Evolutionary conservation across 2,113 vertebrate genomes (phyloP).

Genomic region (Planiliza haematocheilus): DNA sequence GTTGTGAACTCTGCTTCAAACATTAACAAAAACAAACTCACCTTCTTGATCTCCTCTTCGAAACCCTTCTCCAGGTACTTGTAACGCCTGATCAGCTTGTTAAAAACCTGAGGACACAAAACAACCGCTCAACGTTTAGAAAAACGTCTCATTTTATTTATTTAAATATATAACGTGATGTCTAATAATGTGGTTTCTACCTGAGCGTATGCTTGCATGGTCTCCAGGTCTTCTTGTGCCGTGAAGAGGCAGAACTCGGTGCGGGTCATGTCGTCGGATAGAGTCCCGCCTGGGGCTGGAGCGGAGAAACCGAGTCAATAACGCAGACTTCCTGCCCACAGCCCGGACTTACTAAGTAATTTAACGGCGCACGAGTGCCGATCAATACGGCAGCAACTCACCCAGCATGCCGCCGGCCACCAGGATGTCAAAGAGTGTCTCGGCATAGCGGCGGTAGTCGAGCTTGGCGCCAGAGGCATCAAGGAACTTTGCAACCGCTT

Average conservation of each 20-base stretch:
- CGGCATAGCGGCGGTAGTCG: conserved; percentile 99
- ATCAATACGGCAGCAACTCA: conserved; percentile 73
- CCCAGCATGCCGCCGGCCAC: conserved; percentile 99
- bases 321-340: background rate
- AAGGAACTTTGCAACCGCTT: conserved; percentile 99
- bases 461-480: conserved; percentile 99
- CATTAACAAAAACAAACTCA: conserved; percentile 60
- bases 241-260: conserved; percentile 98
- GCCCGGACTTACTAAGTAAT: too few relatives aligned
- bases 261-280: conserved; percentile 98
- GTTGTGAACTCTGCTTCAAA: background rate
- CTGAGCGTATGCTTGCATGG: conserved; percentile 99
- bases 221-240: conserved; percentile 98
- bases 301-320: background rate
- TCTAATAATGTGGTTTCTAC: conserved; percentile 69
- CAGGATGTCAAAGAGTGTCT: conserved; percentile 99
- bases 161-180: too few relatives aligned
- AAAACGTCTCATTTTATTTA: too few relatives aligned
- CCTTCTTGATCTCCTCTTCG: conserved; percentile 99
- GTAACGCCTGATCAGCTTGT: conserved; percentile 99
- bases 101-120: conserved; percentile 90
- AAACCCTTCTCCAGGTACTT: conserved; percentile 99
- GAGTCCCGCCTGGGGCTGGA: conserved; percentile 95
- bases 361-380: too few relatives aligned
- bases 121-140: too few relatives aligned